Evolutionary conservation across 2,113 vertebrate genomes (phyloP).

Genomic region (Eleginops maclovinus): DNA sequence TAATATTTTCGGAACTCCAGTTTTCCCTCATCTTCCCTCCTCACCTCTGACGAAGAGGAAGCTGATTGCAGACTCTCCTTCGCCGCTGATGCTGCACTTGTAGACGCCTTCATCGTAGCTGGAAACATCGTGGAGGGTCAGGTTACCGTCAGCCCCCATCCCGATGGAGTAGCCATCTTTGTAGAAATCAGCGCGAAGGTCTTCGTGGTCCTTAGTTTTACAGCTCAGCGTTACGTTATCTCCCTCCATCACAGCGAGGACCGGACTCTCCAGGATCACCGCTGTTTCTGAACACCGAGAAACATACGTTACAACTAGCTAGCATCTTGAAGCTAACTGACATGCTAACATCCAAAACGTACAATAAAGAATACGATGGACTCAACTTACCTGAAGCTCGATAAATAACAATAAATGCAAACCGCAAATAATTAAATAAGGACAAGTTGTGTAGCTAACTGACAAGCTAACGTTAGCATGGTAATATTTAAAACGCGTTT

Average conservation of each 20-base stretch:
- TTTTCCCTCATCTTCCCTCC: background rate
- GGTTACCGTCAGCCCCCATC: background rate
- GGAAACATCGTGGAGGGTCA: slow-evolving; percentile 47
- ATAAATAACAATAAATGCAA: too few species aligned
- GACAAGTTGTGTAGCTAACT: too few species aligned
- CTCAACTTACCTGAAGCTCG: too few species aligned
- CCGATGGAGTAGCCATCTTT: background rate
- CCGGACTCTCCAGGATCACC: slow-evolving; percentile 7
- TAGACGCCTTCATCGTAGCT: slow-evolving; percentile 34
- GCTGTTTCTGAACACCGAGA: background rate
- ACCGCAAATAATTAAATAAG: too few species aligned
- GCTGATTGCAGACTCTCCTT: slow-evolving; percentile 20
- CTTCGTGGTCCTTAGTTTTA: background rate
- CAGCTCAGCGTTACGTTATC: slow-evolving; percentile 14
- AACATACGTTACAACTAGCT: too few species aligned
- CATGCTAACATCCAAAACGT: too few species aligned
- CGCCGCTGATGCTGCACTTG: background rate
- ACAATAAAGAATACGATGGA: too few species aligned
- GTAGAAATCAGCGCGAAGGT: slow-evolving; percentile 1
- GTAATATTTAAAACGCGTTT: too few species aligned
- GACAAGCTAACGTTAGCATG: too few species aligned
- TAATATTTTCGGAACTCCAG: too few species aligned
- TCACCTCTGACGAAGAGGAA: slow-evolving; percentile 35
- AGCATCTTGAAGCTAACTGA: too few species aligned
- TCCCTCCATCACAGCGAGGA: background rate